Percentiles rank a stretch among this genome's conserved stretches.
Evolutionary conservation across 2,113 vertebrate species (phyloP).

Genomic region (Scomber colias): DNA sequence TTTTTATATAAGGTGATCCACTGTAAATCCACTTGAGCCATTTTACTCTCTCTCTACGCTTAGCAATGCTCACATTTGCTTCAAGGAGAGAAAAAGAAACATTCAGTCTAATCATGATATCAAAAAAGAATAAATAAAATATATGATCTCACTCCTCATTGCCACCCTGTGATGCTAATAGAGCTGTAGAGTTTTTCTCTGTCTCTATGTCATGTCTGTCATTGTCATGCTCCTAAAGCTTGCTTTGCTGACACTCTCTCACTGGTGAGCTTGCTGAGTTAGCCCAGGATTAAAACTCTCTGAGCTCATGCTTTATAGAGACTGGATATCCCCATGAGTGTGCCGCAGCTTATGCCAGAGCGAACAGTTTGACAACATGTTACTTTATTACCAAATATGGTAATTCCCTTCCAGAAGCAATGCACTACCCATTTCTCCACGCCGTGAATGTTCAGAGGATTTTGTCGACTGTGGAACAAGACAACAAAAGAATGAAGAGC

Average conservation of each 20-base stretch:
- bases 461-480: slow-evolving; percentile 11
- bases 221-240: slow-evolving; percentile 58
- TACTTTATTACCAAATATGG: slow-evolving; percentile 58
- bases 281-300: slow-evolving; percentile 71
- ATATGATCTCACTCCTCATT: background rate
- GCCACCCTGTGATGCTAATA: slow-evolving; percentile 15
- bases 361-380: slow-evolving; percentile 65
- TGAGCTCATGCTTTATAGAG: slow-evolving; percentile 62
- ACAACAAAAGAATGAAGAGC: slow-evolving; percentile 11
- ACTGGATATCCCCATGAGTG: slow-evolving; percentile 62
- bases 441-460: slow-evolving; percentile 10
- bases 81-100: background rate
- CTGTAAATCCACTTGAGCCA: background rate
- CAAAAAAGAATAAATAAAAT: background rate
- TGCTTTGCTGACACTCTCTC: slow-evolving; percentile 49
- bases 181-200: slow-evolving; percentile 5
- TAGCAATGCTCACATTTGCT: slow-evolving; percentile 1
- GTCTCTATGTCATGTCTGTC: slow-evolving; percentile 26
- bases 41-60: no score
- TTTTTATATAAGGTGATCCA: background rate
- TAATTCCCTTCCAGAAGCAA: slow-evolving; percentile 32
- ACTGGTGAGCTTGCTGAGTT: slow-evolving; percentile 57
- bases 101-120: background rate
- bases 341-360: slow-evolving; percentile 58
- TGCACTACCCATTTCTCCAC: background rate